A percentile compares a stretch with the other conserved stretches of the same genome.
phyloP scores from a whole-genome alignment of 1,140 invertebrate species.

The Sarcophaga peregrina region DNA sequence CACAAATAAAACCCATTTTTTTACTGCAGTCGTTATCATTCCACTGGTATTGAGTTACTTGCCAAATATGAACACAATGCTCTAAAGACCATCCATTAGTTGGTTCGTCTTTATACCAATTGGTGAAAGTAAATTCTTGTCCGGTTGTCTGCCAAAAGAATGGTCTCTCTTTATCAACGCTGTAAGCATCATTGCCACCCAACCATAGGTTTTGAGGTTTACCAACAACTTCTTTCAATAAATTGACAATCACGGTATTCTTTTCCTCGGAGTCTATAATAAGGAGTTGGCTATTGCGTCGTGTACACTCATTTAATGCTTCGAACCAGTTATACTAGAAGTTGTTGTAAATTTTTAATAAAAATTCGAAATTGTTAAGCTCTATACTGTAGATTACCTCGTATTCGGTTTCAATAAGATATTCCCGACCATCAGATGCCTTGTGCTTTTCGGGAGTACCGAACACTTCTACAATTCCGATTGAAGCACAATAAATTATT shows the following conservation, averaged over 20 bases:
- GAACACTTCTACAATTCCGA: background rate
- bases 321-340: background rate
- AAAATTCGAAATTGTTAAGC: background rate
- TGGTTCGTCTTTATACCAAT: too few relatives aligned
- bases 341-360: background rate
- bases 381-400: background rate
- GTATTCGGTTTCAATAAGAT: background rate
- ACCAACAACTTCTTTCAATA: background rate
- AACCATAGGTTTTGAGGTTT: background rate
- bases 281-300: background rate
- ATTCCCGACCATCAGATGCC: background rate
- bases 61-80: background rate
- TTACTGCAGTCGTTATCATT: background rate
- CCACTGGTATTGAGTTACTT: too few relatives aligned
- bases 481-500: background rate
- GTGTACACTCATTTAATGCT: background rate
- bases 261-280: background rate
- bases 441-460: background rate
- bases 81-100: too few relatives aligned
- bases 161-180: too few relatives aligned
- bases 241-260: background rate
- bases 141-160: background rate
- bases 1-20: conserved; percentile 11
- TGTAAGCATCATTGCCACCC: background rate
- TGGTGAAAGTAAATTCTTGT: background rate